Evolutionary conservation across 2,113 vertebrate species (phyloP), one percentile per base, ranked within the genome.

Genomic region (Microtus montanus): DNA sequence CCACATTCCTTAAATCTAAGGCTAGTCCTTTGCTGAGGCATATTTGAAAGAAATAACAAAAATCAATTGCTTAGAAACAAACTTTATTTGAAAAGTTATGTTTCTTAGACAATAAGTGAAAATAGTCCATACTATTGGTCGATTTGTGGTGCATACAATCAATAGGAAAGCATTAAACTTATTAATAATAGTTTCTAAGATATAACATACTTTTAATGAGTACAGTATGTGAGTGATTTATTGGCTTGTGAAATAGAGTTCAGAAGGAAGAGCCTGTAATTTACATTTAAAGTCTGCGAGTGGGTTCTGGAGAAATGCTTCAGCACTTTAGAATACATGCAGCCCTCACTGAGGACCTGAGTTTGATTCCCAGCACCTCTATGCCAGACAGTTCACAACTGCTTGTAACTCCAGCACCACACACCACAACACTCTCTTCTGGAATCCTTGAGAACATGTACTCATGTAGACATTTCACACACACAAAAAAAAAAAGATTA

Each of bases 241-340:
- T 52, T 86, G 41, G 68, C 75, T 85, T 70, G 73, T 88, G 20
- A 89, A 74, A 66, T 41, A 94, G 28, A 86, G 41, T 35, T 91
- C 44, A 64, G 33, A 88, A 26, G 12, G 73, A 26, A 79, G 54
- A 77, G 15, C 10, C 17, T 44, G 22, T 49, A 91, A 77, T 86
- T 96, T 79, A 83, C 66, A 79, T 91, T n/a, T 63, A 84, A 94
- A 94, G 5, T 66, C 9, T 75, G 54, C 35, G 19, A 85, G 7
- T 66, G 88, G 41, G 77, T 30, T 47, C 7, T 49, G 75, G 75
- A 33, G 47, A 52, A 44, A 78, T 78, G 44, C 44, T 28, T 78
- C 75, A 47, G 75, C 75, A 78, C 28, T 33, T 33, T 33, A 68
- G 13, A 68, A 68, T 68, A 68, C 30, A 68, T 14, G 30, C 13